Conservation (phyloP, 2,113 vertebrate genomes). For the Dissostichus mawsoni region DNA sequence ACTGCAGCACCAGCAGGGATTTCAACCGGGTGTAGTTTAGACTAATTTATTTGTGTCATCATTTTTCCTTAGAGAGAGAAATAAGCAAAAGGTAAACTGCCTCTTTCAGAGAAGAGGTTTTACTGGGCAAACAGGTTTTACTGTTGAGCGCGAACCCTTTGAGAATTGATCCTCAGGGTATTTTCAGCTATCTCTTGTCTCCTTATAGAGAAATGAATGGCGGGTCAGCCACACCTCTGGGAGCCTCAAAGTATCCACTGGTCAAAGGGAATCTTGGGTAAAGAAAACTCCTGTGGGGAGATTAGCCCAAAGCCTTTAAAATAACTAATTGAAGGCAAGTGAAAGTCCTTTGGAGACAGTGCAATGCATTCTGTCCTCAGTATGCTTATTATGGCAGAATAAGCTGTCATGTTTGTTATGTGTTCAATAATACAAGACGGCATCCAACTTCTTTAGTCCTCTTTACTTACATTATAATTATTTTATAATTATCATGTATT, state of each 20-base stretch:
- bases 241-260: conserved; percentile 7
- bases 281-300: neutral
- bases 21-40: conserved; percentile 21
- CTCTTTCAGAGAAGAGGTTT: conserved; percentile 8
- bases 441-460: neutral
- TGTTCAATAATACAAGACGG: neutral
- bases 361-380: neutral
- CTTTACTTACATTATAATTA: neutral
- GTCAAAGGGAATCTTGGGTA: conserved; percentile 2
- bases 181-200: conserved; percentile 36
- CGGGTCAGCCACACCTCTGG: conserved; percentile 41
- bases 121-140: conserved; percentile 42
- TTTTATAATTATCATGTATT: neutral
- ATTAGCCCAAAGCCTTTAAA: neutral
- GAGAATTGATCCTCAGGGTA: conserved; percentile 49
- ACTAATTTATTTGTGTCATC: conserved; percentile 39
- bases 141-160: conserved; percentile 6
- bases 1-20: conserved; percentile 20
- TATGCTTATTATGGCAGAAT: neutral
- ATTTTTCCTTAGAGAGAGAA: conserved; percentile 37
- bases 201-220: conserved; percentile 32
- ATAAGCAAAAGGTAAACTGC: conserved; percentile 47
- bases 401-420: neutral
- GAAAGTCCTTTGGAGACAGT: neutral
- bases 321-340: conserved; percentile 19